These are phyloP conservation scores for Conus canariensis DNA, from an alignment of 2,888 invertebrate genomes.

Conservation along the genomic window DNA sequence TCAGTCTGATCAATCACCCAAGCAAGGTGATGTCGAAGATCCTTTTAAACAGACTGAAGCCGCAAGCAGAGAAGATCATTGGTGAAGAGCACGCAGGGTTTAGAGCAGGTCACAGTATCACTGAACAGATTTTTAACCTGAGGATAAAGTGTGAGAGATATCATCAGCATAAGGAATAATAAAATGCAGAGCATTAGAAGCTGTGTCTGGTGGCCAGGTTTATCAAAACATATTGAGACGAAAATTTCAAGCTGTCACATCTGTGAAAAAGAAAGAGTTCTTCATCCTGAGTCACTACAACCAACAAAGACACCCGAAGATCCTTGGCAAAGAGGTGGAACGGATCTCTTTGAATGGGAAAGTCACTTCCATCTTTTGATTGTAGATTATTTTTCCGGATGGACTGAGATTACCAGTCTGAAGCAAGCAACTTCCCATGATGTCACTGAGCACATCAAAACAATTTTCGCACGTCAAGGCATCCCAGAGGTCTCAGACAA, in stretches of 20 bases:
- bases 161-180: no score
- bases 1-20: no score
- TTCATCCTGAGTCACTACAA: not conserved
- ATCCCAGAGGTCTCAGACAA: not conserved
- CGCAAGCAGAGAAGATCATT: no score
- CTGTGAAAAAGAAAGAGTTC: not conserved
- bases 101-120: no score
- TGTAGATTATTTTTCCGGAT: no score
- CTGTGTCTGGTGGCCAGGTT: not conserved
- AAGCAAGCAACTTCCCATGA: not conserved
- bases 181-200: not conserved
- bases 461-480: not conserved
- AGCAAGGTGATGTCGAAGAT: no score
- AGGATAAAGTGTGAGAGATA: no score
- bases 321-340: not conserved
- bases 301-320: not conserved
- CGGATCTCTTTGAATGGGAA: conserved; percentile 19
- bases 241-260: conserved; percentile 2
- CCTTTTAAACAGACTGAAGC: no score
- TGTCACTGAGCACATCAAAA: not conserved
- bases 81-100: no score
- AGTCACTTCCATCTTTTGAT: not conserved
- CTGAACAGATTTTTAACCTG: no score
- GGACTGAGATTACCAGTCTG: no score
- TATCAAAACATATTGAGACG: not conserved